Conservation (phyloP, 2,113 vertebrate species). For the Callopanchax toddi region DNA sequence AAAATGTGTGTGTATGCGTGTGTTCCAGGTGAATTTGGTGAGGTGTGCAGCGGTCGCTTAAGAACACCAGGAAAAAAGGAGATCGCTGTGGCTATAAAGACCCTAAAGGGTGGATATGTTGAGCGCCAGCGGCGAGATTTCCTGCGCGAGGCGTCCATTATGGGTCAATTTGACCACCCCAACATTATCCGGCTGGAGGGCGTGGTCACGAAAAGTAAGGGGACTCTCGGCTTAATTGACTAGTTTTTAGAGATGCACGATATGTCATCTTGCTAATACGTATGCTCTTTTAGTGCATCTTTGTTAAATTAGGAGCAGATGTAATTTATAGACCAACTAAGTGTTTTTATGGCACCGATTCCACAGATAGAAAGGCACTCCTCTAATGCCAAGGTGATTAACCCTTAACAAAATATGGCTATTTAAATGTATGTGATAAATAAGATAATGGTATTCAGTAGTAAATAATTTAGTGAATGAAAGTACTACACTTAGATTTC, state of each 20-base stretch:
- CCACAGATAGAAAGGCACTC: not conserved
- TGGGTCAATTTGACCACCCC: slow-evolving; percentile 96
- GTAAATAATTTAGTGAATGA: slow-evolving; percentile 1
- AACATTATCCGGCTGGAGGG: slow-evolving; percentile 95
- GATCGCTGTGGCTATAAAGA: slow-evolving; percentile 96
- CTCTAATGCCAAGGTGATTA: not conserved
- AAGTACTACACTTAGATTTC: not conserved
- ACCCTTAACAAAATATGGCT: not conserved
- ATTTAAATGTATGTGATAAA: not conserved
- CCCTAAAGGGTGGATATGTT: slow-evolving; percentile 91
- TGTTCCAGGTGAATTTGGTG: slow-evolving; percentile 90
- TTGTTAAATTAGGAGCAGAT: not conserved
- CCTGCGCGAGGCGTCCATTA: slow-evolving; percentile 93
- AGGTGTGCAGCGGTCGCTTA: slow-evolving; percentile 93
- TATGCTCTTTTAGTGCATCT: not conserved
- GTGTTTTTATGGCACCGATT: not conserved
- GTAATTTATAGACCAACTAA: not conserved
- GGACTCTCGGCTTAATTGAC: not conserved
- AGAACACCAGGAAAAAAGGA: slow-evolving; percentile 93
- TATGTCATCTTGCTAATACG: not conserved
- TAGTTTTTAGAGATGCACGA: not conserved
- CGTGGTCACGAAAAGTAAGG: slow-evolving; percentile 96
- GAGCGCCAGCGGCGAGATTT: slow-evolving; percentile 94
- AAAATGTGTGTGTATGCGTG: slow-evolving; percentile 12
- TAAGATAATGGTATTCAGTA: not conserved